A percentile compares a stretch with the other conserved stretches of the same genome.
phyloP scores from a whole-genome alignment of 53 echinoderm and acorn worm genomes.

The Crossaster papposus region DNA sequence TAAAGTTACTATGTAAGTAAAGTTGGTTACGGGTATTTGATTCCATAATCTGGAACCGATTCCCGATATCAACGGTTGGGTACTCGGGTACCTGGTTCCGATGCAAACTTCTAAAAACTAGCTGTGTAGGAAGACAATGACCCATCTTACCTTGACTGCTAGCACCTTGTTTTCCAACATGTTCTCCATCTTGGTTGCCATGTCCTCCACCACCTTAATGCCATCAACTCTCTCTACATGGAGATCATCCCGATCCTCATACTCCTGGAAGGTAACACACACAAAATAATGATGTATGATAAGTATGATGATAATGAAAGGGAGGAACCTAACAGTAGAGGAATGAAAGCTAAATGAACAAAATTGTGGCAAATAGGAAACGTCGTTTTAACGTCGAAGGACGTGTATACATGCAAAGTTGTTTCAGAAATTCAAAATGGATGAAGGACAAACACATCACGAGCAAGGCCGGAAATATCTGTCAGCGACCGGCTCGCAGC shows the following conservation, averaged over 20 bases:
- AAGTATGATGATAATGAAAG: neutral
- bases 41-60: too few species aligned
- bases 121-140: neutral
- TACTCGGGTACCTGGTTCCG: too few species aligned
- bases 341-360: neutral
- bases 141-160: slow-evolving; percentile 68
- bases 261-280: slow-evolving; percentile 24
- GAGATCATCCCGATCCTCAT: slow-evolving; percentile 42
- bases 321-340: neutral
- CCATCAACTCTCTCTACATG: slow-evolving; percentile 58
- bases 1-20: too few species aligned
- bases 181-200: slow-evolving; percentile 64
- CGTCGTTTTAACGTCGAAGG: too few species aligned
- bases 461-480: too few species aligned
- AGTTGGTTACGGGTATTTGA: too few species aligned
- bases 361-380: too few species aligned
- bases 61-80: too few species aligned
- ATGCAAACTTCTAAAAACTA: neutral
- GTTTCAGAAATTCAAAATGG: too few species aligned
- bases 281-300: neutral
- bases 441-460: too few species aligned
- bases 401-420: too few species aligned
- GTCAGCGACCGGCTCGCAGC: too few species aligned
- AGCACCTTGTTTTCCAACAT: slow-evolving; percentile 66
- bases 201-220: slow-evolving; percentile 52